These are phyloP conservation scores for Alsophila aescularia DNA, from an alignment of 2,888 invertebrate genomes.

Conservation along the genomic window DNA sequence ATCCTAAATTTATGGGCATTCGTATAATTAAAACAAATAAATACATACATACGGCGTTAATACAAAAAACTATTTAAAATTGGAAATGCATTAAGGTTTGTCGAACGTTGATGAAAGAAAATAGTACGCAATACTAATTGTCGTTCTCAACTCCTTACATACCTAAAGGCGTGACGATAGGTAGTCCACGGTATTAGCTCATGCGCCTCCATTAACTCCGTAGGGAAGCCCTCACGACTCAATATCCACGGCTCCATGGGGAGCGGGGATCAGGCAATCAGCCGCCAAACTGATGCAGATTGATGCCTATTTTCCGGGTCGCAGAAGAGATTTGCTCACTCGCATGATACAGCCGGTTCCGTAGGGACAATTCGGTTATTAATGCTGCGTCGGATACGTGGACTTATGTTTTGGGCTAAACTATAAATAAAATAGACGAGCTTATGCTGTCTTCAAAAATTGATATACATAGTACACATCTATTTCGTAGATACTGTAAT, in stretches of 20 bases:
- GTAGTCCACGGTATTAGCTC: neutral
- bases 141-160: neutral
- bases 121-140: too few species aligned
- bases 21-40: too few species aligned
- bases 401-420: neutral
- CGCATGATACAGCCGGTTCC: neutral
- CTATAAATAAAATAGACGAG: too few species aligned
- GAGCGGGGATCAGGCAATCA: constrained; percentile 49
- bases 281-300: constrained; percentile 57
- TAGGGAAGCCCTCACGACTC: neutral
- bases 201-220: neutral
- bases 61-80: too few species aligned
- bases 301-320: constrained; percentile 45
- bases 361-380: neutral
- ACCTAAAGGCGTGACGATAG: neutral
- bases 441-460: too few species aligned
- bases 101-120: too few species aligned
- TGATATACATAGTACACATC: too few species aligned
- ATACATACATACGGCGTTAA: too few species aligned
- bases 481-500: too few species aligned
- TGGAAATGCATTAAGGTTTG: too few species aligned
- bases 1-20: too few species aligned
- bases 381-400: neutral
- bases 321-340: constrained; percentile 9
- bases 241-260: neutral